Conservation (phyloP, 1,140 invertebrate species). For the Macrostomum lignano region DNA sequence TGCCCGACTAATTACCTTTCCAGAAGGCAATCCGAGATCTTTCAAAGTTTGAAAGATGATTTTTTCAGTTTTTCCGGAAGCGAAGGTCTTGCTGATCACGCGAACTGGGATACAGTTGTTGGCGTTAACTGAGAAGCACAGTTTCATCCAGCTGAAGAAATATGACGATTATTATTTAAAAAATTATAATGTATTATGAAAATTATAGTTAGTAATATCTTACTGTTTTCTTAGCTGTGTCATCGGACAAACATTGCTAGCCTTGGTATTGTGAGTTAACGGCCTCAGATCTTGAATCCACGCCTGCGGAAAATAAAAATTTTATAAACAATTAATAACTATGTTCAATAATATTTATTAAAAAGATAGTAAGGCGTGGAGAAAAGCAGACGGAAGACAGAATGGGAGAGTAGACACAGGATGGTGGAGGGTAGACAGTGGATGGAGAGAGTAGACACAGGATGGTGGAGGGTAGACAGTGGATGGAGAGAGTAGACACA, state of each 20-base stretch:
- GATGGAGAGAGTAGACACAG: no score
- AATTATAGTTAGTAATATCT: constrained; percentile 21
- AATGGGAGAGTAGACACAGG: no score
- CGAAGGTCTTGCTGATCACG: constrained; percentile 80
- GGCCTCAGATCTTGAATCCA: constrained; percentile 63
- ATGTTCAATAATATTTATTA: no score
- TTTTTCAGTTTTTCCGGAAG: constrained; percentile 78
- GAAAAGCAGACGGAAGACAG: no score
- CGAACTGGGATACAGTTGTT: constrained; percentile 83
- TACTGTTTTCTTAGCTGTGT: constrained; percentile 92
- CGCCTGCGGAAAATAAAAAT: constrained; percentile 37
- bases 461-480: no score
- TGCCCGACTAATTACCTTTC: constrained; percentile 39
- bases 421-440: no score
- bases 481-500: no score
- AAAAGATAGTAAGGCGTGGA: no score
- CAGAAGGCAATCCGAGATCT: constrained; percentile 65
- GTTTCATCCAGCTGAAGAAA: constrained; percentile 65
- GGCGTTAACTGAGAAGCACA: constrained; percentile 64
- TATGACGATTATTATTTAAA: background rate
- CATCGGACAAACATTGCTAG: constrained; percentile 67
- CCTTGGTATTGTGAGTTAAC: constrained; percentile 86
- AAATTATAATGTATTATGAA: background rate
- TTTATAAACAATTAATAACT: constrained; percentile 11
- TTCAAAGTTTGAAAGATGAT: constrained; percentile 80